Evolutionary conservation across 2,113 vertebrate genomes (phyloP), one percentile per base, ranked within the genome.

Genomic region (Garra rufa): DNA sequence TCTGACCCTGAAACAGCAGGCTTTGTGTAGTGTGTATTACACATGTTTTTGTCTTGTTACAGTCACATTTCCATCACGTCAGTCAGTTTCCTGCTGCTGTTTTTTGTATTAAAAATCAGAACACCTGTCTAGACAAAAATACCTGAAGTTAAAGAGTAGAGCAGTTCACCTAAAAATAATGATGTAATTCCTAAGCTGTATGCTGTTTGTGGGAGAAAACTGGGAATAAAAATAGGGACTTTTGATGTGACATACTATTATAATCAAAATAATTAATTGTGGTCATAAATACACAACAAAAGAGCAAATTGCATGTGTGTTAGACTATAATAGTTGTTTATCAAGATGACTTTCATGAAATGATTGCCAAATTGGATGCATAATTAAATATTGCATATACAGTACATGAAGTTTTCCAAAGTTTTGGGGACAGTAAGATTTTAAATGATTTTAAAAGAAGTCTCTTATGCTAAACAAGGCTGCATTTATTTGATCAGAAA

Each of bases 1-100:
- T 26, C 17, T 77, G 70, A 76, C 19, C 19, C 43, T 69, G 21
- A 52, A 79, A 71, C 9, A 46, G 24, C 26, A 41, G 44, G 48
- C 55, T 24, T 41, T 70, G 10, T 21, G 11, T 63, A 43, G n/a
- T 48, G 79, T 17, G n/a, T 59, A 15, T 52, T 30, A 19, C 28
- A 50, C 15, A 67, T 26, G 24, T 74, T 84, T 61, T 26, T 73
- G 76, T 86, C 83, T 24, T 82, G 81, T 81, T 73, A 71, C 76
- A 77, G 41, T 80, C n/a, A 48, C 85, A 85, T 85, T 75, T 87
- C 80, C 59, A 84, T 46, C 85, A 82, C 82, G 17, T 75, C 59
- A 19, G 50, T 52, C 17, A 52, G 50, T 34, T n/a, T 85, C 44
- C 82, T 65, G 74, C 65, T 46, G 21, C 38, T 44, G 24, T 14